Percentiles rank a stretch among this genome's conserved stretches.
Conservation (phyloP, 2,113 vertebrate genomes). For the Protobothrops flavoviridis region DNA sequence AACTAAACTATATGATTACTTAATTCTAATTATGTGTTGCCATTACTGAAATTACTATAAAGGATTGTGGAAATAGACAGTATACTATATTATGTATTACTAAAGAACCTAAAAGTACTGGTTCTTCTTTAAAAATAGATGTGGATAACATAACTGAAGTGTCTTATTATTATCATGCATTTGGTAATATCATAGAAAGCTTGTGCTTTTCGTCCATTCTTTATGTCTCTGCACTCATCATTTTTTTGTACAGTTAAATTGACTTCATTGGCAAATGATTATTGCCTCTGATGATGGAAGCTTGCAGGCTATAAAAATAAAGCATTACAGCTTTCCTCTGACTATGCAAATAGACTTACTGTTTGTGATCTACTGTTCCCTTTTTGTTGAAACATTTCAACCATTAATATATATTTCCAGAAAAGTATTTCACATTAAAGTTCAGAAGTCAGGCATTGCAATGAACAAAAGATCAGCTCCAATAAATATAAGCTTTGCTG, state of each 20-base stretch:
- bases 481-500: not conserved
- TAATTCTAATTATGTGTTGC: not conserved
- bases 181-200: not conserved
- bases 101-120: not conserved
- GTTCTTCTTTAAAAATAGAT: slow-evolving; percentile 18
- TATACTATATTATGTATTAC: not conserved
- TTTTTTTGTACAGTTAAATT: slow-evolving; percentile 18
- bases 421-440: not conserved
- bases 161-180: slow-evolving; percentile 1
- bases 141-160: not conserved
- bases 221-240: not conserved
- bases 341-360: not conserved
- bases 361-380: not conserved
- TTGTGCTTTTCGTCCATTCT: slow-evolving; percentile 2
- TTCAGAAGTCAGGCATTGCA: not conserved
- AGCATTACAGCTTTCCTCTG: not conserved
- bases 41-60: not conserved
- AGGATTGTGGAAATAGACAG: not conserved
- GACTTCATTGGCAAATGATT: slow-evolving; percentile 9
- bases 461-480: not conserved
- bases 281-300: slow-evolving; percentile 11
- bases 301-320: slow-evolving; percentile 26
- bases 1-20: not conserved
- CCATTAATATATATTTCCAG: not conserved
- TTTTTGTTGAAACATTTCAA: not conserved